Conservation (phyloP, 2,113 vertebrate genomes). For the Orcinus orca region DNA sequence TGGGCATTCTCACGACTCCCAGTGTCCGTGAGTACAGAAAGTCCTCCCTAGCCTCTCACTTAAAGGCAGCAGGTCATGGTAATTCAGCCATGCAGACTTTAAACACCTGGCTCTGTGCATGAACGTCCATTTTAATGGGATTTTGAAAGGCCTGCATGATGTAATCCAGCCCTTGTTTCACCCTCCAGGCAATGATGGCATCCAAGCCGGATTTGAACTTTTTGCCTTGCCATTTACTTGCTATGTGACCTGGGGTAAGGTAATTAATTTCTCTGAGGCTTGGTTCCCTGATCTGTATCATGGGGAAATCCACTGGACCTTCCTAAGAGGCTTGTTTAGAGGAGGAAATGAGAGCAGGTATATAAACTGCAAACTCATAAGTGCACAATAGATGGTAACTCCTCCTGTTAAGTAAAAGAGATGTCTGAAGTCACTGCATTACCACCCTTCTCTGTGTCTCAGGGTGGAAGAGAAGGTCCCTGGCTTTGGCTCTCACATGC, state of each 20-base stretch:
- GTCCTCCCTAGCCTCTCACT: neutral
- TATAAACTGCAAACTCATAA: neutral
- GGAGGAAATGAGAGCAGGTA: neutral
- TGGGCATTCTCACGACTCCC: neutral
- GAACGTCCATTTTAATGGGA: neutral
- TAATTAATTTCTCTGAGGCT: neutral
- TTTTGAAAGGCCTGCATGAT: neutral
- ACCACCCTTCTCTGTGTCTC: neutral
- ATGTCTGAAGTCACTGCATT: neutral
- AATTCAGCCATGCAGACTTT: neutral
- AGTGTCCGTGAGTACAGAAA: neutral
- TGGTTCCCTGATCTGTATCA: neutral
- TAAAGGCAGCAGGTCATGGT: neutral
- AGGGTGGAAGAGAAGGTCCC: neutral
- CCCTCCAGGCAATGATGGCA: neutral
- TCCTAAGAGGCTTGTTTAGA: neutral
- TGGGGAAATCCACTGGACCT: neutral
- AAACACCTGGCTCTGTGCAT: fast-evolving
- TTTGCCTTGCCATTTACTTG: neutral
- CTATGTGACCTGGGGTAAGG: neutral
- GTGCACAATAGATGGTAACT: neutral
- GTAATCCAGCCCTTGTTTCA: neutral
- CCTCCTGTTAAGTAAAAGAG: neutral
- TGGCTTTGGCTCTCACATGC: neutral
- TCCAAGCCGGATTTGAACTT: neutral